Evolutionary conservation across 2,113 vertebrate species (phyloP).

Genomic region (Gymnocephalus cernua): DNA sequence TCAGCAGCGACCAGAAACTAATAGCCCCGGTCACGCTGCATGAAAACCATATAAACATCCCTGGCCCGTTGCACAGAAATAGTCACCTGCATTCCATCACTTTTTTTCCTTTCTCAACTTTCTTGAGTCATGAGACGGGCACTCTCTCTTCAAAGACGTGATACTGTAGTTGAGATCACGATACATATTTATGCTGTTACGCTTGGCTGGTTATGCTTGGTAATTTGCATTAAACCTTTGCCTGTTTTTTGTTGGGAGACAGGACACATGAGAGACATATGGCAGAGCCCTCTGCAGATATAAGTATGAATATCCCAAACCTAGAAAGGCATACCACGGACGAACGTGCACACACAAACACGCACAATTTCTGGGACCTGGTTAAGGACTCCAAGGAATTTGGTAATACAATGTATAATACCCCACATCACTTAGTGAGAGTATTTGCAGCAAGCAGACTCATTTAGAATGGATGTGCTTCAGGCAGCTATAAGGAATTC

Average conservation of each 20-base stretch:
- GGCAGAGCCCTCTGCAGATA: conserved; percentile 19
- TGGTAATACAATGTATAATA: conserved; percentile 63
- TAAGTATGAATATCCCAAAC: conserved; percentile 41
- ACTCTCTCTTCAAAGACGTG: conserved; percentile 41
- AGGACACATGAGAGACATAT: conserved; percentile 65
- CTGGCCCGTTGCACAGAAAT: conserved; percentile 46
- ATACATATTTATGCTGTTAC: conserved; percentile 69
- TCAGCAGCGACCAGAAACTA: conserved; percentile 51
- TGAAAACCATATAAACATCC: conserved; percentile 70
- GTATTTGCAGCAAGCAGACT: conserved; percentile 58
- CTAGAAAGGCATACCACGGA: conserved; percentile 3
- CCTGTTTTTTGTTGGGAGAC: conserved; percentile 49
- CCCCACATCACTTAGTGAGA: conserved; percentile 63
- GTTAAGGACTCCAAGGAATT: conserved; percentile 58
- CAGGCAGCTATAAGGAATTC: conserved; percentile 71
- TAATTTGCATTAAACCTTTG: conserved; percentile 71
- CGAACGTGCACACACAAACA: conserved; percentile 12
- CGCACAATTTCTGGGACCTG: conserved; percentile 23
- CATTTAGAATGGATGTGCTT: conserved; percentile 74
- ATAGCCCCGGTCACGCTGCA: conserved; percentile 58
- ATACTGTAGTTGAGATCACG: conserved; percentile 25
- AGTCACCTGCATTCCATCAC: conserved; percentile 37
- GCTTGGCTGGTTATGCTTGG: conserved; percentile 56
- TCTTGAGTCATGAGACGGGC: conserved; percentile 12
- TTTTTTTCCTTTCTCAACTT: conserved; percentile 11